Evolutionary conservation across 1,140 invertebrate genomes (phyloP).

Genomic region (Phymorhynchus buccinoides): DNA sequence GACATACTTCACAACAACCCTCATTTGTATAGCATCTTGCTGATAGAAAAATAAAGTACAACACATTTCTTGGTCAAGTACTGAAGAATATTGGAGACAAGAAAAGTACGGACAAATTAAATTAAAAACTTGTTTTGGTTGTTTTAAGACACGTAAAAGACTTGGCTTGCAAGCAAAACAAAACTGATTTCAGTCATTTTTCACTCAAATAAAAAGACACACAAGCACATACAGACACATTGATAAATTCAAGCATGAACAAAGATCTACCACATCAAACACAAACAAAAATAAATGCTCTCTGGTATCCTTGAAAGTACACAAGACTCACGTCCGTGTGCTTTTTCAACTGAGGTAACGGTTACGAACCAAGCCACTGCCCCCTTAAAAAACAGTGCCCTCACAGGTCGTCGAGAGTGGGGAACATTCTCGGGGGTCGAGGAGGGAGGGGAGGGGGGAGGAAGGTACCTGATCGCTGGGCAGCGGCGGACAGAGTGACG

Average conservation of each 20-base stretch:
- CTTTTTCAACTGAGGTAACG: no score
- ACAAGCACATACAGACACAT: background rate
- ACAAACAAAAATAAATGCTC: background rate
- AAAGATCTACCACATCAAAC: background rate
- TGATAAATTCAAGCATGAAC: no score
- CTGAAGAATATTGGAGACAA: no score
- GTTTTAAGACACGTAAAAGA: no score
- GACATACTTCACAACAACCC: no score
- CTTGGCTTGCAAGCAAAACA: background rate
- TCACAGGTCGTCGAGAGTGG: conserved; percentile 17
- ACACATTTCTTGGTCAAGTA: no score
- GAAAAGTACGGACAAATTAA: no score
- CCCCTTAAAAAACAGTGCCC: background rate
- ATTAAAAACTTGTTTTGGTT: no score
- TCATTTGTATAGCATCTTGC: no score
- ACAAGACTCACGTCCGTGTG: no score
- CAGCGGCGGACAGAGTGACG: conserved; percentile 59
- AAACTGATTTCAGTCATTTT: background rate
- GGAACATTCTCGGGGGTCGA: conserved; percentile 8
- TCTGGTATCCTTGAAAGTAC: background rate
- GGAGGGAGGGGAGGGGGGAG: conserved; percentile 3
- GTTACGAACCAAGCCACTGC: background rate
- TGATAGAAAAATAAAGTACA: no score
- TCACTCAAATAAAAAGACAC: no score
- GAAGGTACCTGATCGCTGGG: conserved; percentile 46